Percentiles rank a stretch among this genome's conserved stretches.
Conservation (phyloP, 2,888 invertebrate species). For the Cataglyphis livida region DNA sequence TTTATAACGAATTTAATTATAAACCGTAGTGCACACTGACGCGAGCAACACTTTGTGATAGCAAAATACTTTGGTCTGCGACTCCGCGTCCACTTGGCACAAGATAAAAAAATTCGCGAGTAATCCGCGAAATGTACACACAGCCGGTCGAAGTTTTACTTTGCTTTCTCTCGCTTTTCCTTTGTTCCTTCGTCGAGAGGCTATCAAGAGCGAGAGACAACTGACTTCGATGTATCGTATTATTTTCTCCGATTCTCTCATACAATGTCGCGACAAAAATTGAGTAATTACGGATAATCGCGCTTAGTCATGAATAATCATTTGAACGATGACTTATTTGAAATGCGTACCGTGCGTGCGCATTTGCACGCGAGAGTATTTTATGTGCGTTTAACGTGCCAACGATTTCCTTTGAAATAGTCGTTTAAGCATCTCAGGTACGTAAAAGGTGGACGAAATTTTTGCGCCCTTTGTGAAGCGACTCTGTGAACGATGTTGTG, state of each 20-base stretch:
- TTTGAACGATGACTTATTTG: neutral
- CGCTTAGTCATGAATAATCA: neutral
- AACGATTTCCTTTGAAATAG: constrained; percentile 58
- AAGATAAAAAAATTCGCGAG: constrained; percentile 67
- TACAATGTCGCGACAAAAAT: constrained; percentile 2
- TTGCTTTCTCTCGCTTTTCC: constrained; percentile 26
- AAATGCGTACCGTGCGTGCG: constrained; percentile 3
- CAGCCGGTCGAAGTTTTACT: constrained; percentile 63
- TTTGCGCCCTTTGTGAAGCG: constrained; percentile 62
- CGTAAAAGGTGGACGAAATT: constrained; percentile 69
- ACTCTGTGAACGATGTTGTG: constrained; percentile 25
- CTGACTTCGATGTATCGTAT: constrained; percentile 32
- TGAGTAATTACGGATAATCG: constrained; percentile 7
- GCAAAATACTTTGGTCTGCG: constrained; percentile 64
- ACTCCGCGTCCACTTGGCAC: constrained; percentile 69
- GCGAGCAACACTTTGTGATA: constrained; percentile 46
- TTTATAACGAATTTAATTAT: constrained; percentile 9
- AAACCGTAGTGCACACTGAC: neutral
- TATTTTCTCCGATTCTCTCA: neutral
- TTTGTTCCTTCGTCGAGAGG: neutral
- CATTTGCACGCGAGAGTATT: constrained; percentile 7
- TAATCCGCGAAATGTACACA: constrained; percentile 66
- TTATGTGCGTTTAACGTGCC: constrained; percentile 56
- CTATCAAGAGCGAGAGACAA: constrained; percentile 5
- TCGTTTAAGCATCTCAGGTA: constrained; percentile 70